A percentile compares a stretch with the other conserved stretches of the same genome.
phyloP scores from a whole-genome alignment of 2,113 vertebrate species.

The Ardeotis arabs region DNA sequence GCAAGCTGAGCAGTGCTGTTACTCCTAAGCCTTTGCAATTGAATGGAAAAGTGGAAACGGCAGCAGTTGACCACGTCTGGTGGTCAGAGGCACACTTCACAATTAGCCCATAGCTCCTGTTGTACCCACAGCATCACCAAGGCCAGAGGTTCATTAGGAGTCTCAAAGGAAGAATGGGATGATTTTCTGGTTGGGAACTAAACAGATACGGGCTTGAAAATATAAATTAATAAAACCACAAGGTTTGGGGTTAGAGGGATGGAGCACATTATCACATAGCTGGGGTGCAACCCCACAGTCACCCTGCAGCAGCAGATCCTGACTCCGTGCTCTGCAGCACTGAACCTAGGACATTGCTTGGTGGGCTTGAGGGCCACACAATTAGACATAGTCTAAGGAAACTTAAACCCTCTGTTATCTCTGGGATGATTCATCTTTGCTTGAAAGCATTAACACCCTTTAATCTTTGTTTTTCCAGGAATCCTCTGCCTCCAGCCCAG shows the following conservation, averaged over 20 bases:
- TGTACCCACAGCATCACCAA: not conserved
- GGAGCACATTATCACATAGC: not conserved
- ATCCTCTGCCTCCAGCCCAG: not conserved
- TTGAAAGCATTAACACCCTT: not conserved
- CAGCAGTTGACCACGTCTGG: fast-evolving
- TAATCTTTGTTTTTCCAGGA: not conserved
- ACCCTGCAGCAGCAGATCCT: not conserved
- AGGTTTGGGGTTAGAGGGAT: not conserved
- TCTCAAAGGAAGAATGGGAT: not conserved
- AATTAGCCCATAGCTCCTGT: not conserved
- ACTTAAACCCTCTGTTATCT: not conserved
- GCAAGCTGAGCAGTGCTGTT: not conserved
- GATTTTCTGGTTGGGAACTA: not conserved
- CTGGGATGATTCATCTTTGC: not conserved
- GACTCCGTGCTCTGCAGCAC: not conserved
- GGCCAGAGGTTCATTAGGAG: not conserved
- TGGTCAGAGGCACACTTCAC: not conserved
- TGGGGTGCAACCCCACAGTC: fast-evolving
- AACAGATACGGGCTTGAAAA: not conserved
- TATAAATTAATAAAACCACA: not conserved
- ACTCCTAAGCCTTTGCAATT: not conserved
- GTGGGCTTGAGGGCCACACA: not conserved
- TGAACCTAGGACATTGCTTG: not conserved
- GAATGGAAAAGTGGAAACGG: not conserved
- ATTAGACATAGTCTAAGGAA: not conserved